Evolutionary conservation across 2,888 invertebrate species (phyloP).

Genomic region (Cyclophora albipunctata): DNA sequence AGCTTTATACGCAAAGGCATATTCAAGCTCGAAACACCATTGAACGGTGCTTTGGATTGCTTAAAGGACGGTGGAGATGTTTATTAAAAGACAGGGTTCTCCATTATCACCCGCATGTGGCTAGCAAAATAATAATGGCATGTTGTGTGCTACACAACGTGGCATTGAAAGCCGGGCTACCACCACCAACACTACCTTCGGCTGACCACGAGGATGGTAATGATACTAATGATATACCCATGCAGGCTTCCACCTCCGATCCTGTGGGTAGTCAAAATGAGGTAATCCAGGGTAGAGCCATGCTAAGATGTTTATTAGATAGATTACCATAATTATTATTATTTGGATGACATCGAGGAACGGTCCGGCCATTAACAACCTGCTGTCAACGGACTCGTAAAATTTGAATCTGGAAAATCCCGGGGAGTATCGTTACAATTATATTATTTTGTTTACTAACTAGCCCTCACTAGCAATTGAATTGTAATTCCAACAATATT

Average conservation of each 20-base stretch:
- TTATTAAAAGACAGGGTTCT: slow-evolving; percentile 16
- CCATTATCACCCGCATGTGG: slow-evolving; percentile 18
- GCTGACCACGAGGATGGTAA: background rate
- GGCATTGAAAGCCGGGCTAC: slow-evolving; percentile 12
- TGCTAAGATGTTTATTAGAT: slow-evolving; percentile 2
- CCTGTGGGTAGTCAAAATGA: slow-evolving; percentile 1
- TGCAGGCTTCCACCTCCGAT: background rate
- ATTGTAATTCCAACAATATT: too few relatives aligned
- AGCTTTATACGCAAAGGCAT: slow-evolving; percentile 15
- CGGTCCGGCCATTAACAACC: too few relatives aligned
- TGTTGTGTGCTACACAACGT: slow-evolving; percentile 24
- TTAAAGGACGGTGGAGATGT: slow-evolving; percentile 18
- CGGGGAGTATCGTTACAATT: too few relatives aligned
- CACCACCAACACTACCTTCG: slow-evolving; percentile 1
- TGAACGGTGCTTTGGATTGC: slow-evolving; percentile 18
- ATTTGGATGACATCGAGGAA: too few relatives aligned
- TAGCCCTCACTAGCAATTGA: too few relatives aligned
- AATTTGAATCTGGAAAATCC: too few relatives aligned
- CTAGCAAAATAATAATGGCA: slow-evolving; percentile 17
- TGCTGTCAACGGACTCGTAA: too few relatives aligned
- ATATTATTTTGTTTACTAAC: too few relatives aligned
- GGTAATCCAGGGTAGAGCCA: slow-evolving; percentile 3
- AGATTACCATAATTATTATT: background rate
- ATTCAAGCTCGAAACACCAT: slow-evolving; percentile 16
- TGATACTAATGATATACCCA: background rate